Conservation (phyloP, 1,140 invertebrate genomes). For the Leptonema lineaticorne region DNA sequence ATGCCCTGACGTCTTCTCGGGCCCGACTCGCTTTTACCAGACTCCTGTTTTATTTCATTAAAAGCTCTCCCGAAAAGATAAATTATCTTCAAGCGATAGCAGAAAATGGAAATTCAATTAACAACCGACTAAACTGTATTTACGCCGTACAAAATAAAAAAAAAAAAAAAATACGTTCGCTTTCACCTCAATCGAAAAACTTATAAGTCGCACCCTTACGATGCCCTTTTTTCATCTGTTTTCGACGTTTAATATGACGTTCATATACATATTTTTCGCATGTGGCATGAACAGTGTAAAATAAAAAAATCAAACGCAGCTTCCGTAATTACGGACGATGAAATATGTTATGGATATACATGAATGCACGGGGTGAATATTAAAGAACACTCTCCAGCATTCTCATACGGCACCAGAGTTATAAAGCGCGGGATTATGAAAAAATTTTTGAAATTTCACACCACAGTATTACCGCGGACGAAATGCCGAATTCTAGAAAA, state of each 20-base stretch:
- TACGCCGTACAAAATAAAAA: conserved; percentile 1
- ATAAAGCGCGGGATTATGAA: conserved; percentile 11
- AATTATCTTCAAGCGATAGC: conserved; percentile 18
- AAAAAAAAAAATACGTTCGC: not conserved
- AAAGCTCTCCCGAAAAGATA: conserved; percentile 19
- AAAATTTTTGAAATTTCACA: conserved; percentile 22
- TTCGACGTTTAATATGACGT: not conserved
- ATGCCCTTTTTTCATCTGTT: not conserved
- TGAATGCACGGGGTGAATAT: conserved; percentile 22
- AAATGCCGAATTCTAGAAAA: conserved; percentile 1
- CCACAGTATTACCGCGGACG: not conserved
- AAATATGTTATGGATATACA: not conserved
- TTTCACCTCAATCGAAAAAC: not conserved
- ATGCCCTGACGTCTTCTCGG: conserved; percentile 9
- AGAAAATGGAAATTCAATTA: conserved; percentile 18
- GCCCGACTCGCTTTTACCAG: conserved; percentile 13
- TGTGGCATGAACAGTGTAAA: too few species aligned
- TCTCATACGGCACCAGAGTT: not conserved
- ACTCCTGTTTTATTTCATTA: conserved; percentile 18
- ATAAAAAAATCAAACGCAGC: conserved; percentile 1
- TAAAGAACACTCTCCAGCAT: not conserved
- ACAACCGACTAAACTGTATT: conserved; percentile 12
- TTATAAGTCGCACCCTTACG: not conserved
- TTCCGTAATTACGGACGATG: conserved; percentile 8
- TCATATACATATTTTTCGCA: too few species aligned